Base-by-base conservation (phyloP, 2,888 invertebrate genomes). In the Pheosia tremula region DNA sequence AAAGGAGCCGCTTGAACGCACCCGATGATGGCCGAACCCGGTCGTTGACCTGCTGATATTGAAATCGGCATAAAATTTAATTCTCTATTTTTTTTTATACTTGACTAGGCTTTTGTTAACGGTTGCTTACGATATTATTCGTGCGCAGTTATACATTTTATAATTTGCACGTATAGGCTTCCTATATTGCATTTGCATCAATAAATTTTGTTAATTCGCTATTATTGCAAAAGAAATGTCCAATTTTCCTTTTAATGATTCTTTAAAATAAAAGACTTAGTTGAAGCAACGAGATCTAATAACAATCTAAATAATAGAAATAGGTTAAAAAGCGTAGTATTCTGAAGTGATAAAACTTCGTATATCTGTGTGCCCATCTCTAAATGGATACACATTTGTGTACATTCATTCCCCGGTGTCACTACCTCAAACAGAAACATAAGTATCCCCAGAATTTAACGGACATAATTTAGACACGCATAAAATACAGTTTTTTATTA, bases 1-100 rank as follows among this genome's bases (percentile, higher is more conserved):
- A 90, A 91, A 91, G 88, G 80, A 74, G 81, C 90, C 91, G 91
- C 84, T 63, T 74, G 74, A 71, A 65, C 68, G 79, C 83, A 82
- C 83, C 86, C 83, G 84, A 86, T 79, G 79, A 67, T 80, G 74
- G 72, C 79, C 80, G 73, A 85, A 79, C 74, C 80, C 72, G 88
- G 86, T 87, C 87, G 78, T 81, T 80, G 83, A 84, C 85, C 39
- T 80, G 81, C 71, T 71, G 71, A 78, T 84, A 85, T 88, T 80
- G 71, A 74, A 80, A 82, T 85, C 82, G 75, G 81, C 81, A 81
- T 81, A 76, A 81, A 83, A 80, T 76, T 79, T 74, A 69, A 60
- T 64, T 68, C 63, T 67, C 65, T 64, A 66, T 63, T 63, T 64
- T 64, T 67, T 66, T 71, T 72, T 69, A 69, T 60, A 66, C 66